phyloP scores from a whole-genome alignment of 2,797 vertebrate species.

The Megaceryle alcyon region DNA sequence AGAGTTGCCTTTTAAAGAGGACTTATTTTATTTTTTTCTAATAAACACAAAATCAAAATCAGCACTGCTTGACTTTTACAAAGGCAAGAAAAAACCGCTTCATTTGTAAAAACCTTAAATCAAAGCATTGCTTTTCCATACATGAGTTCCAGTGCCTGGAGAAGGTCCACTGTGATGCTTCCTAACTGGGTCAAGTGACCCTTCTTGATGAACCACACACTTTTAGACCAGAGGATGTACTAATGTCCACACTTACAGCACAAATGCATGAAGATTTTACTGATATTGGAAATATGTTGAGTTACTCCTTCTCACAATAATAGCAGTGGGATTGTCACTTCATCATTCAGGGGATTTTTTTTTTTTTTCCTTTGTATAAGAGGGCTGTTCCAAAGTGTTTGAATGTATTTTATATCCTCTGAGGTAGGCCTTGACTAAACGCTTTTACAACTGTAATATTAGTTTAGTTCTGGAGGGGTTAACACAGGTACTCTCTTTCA shows the following conservation, averaged over 20 bases:
- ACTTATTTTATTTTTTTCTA: neutral
- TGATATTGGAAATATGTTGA: neutral
- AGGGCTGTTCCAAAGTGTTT: neutral
- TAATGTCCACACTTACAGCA: neutral
- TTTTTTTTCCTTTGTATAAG: neutral
- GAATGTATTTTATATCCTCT: neutral
- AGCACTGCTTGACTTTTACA: neutral
- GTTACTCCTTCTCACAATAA: neutral
- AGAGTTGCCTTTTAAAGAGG: neutral
- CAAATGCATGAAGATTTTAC: neutral
- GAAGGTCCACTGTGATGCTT: neutral
- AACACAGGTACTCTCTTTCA: neutral
- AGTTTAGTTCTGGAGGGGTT: neutral
- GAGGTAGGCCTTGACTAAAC: neutral
- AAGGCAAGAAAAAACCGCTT: neutral
- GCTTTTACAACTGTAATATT: neutral
- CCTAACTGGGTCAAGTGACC: neutral
- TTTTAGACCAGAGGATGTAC: neutral
- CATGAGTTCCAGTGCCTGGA: neutral
- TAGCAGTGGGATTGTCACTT: neutral
- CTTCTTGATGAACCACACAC: neutral
- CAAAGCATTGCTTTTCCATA: neutral
- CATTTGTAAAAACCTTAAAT: neutral
- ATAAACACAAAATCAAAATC: neutral
- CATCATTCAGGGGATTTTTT: neutral